Conservation (phyloP, 2,797 vertebrate genomes). For the Neosilurus hyrtlii region DNA sequence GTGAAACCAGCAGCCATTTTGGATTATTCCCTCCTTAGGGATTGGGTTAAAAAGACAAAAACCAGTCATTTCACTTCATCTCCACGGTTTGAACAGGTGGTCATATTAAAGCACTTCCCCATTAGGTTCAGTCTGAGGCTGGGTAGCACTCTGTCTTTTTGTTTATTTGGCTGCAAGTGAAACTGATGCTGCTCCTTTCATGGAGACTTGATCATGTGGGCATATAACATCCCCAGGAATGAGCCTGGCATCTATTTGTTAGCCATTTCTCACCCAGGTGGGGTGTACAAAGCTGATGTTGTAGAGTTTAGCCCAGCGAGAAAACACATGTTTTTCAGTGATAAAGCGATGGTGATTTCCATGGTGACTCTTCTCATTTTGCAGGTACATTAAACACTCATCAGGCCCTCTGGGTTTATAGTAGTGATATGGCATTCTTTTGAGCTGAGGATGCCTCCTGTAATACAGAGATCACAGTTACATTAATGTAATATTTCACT, state of each 20-base stretch:
- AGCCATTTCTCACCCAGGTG: constrained; percentile 75
- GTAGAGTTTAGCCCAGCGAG: constrained; percentile 89
- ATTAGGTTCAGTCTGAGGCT: neutral
- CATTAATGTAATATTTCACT: neutral
- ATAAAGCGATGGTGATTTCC: constrained; percentile 98
- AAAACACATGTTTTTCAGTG: constrained; percentile 94
- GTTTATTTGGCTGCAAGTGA: neutral
- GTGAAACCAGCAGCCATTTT: neutral
- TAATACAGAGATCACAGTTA: neutral
- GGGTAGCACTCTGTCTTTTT: no score
- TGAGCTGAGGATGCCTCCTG: constrained; percentile 74
- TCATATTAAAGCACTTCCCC: constrained; percentile 12
- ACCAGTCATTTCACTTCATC: neutral
- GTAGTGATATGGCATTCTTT: constrained; percentile 92
- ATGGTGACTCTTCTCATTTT: constrained; percentile 83
- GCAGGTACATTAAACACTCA: constrained; percentile 89
- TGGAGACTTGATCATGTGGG: neutral
- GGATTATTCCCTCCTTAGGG: constrained; percentile 13
- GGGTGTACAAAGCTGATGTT: constrained; percentile 93
- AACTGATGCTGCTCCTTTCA: neutral
- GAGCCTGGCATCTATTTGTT: neutral
- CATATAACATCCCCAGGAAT: constrained; percentile 12
- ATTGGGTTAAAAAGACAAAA: neutral
- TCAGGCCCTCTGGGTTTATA: constrained; percentile 91
- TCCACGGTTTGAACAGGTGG: neutral